Base-by-base conservation (phyloP, 2,797 vertebrate genomes). In the Pseudocheirus occidentalis region DNA sequence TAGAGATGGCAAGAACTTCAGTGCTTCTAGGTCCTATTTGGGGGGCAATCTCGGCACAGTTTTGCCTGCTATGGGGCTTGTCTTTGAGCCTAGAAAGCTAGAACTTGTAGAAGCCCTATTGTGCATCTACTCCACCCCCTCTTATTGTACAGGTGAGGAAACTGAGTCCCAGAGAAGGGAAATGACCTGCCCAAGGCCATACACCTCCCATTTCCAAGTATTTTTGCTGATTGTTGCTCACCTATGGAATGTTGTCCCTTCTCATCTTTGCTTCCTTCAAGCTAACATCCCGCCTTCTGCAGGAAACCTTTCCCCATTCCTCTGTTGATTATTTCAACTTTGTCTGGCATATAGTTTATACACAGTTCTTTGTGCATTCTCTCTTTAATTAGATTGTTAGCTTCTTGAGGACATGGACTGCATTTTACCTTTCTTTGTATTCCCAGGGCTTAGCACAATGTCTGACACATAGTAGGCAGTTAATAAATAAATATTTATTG, bases 41-140 rank as follows among this genome's bases (percentile, higher is more conserved):
- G 50, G 40, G 14, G 34, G 53, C 21, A 24, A 31, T 94, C 53
- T 90, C 34, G 34, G 24, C 53, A 13, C 46, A 73, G 2, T 11
- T 90, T 66, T 57, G 12, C 21, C 53, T 58, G 92, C n/a, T 12
- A 1, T 2, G n/a, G 21, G 50, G 73, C 40, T 89, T 91, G 0
- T 52, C 50, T 91, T 54, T 50, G 73, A 91, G 93, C 14, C 29
- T 46, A 46, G 21, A 81, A 16, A 62, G 59, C 29, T 16, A 66
- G 34, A 66, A 66, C 62, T 66, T 66, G 62, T 1, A 66, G 62
- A 66, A 66, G 62, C 34, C 12, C 34, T 66, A 16, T n/a, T 16
- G 18, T 29, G 11, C 10, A 0, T 34, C 6, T 46, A 52, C 56
- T 52, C 10, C 1, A 9, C 31, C 31, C 10, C 1, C 0, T 0